These are phyloP conservation scores for Argentina silus DNA, from an alignment of 2,797 vertebrate species.

Conservation along the genomic window DNA sequence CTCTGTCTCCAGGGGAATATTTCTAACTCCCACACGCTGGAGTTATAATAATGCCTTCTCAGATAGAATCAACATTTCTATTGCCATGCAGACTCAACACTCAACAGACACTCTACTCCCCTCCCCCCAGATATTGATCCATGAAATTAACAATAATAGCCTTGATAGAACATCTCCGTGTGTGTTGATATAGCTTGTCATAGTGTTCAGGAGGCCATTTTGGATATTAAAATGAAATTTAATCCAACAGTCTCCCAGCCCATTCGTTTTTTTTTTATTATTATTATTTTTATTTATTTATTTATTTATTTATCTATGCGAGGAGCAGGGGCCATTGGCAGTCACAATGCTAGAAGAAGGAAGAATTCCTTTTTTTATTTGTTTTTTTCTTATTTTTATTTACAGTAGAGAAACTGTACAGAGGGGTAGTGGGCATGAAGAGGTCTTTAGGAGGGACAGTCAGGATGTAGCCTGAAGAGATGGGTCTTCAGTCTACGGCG, in stretches of 20 bases:
- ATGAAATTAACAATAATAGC: conserved; percentile 48
- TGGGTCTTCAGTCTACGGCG: too few species aligned
- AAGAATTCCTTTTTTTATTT: too few species aligned
- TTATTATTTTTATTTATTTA: too few species aligned
- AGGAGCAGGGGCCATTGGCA: too few species aligned
- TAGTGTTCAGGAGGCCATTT: conserved; percentile 51
- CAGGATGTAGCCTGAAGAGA: too few species aligned
- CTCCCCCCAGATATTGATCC: neutral
- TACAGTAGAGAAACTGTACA: too few species aligned
- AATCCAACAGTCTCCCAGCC: conserved; percentile 56
- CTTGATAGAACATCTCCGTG: conserved; percentile 54
- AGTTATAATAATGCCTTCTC: conserved; percentile 41
- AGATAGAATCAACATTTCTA: conserved; percentile 33
- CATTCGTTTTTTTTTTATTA: too few species aligned
- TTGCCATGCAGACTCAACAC: neutral
- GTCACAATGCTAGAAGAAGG: too few species aligned
- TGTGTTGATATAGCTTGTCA: conserved; percentile 54
- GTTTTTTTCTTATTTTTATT: too few species aligned
- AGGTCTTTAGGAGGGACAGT: too few species aligned
- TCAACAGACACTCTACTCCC: neutral
- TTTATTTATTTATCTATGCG: too few species aligned
- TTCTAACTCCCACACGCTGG: neutral
- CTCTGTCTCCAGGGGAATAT: neutral
- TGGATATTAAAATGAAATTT: conserved; percentile 58
- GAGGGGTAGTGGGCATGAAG: too few species aligned